phyloP scores from a whole-genome alignment of 2,888 invertebrate genomes.

The Pachycephus smyrnensis region DNA sequence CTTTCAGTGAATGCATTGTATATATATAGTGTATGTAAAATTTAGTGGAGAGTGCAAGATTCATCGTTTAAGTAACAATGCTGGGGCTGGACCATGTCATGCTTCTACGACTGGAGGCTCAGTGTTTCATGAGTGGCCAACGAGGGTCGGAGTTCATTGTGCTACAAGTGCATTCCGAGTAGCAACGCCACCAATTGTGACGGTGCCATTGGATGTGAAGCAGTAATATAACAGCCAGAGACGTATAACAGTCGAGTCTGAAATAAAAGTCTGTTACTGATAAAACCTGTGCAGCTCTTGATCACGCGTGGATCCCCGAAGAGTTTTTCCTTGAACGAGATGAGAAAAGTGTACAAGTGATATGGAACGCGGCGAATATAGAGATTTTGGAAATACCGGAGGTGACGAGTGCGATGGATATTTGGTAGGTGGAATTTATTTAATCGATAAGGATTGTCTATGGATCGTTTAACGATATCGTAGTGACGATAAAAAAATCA shows the following conservation, averaged over 20 bases:
- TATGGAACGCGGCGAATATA: neutral
- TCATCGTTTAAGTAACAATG: neutral
- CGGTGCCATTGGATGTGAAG: neutral
- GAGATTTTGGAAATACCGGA: neutral
- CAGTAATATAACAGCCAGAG: neutral
- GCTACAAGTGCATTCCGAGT: constrained; percentile 60
- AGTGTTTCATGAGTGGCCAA: constrained; percentile 16
- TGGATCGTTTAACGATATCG: neutral
- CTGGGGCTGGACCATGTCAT: neutral
- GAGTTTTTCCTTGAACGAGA: neutral
- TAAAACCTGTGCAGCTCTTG: neutral
- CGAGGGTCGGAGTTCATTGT: constrained; percentile 63
- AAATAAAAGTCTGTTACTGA: neutral
- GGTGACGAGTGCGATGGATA: neutral
- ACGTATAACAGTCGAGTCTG: neutral
- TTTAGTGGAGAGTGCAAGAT: neutral
- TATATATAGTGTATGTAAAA: neutral
- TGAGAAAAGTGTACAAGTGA: neutral
- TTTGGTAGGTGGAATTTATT: neutral
- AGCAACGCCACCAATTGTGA: constrained; percentile 47
- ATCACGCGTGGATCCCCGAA: neutral
- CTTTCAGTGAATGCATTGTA: neutral
- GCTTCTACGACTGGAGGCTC: neutral
- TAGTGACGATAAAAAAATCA: neutral
- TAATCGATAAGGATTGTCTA: neutral